Evolutionary conservation across 2,797 vertebrate species (phyloP), one percentile per base, ranked within the genome.

Genomic region (Coracias cyanogaster): DNA sequence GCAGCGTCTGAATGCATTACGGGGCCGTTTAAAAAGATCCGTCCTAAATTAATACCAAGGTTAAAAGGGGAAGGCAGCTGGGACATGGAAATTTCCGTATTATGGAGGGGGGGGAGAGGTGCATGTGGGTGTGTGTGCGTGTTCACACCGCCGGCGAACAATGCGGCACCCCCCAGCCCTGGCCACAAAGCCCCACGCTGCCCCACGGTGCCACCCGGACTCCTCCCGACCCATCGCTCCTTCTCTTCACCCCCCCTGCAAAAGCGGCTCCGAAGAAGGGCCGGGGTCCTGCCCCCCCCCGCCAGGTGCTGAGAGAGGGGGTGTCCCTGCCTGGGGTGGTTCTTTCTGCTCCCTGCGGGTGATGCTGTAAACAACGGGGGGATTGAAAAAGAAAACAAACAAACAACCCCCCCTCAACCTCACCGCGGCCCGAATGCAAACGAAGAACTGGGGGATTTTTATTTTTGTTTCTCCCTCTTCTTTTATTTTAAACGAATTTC

Each of bases 1-100:
- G 93, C 97, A 78, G 93, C 37, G 95, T 52, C 84, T 96, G 93
- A 93, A 95, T 92, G 97, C 82, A 97, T 97, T 87, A 89, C 51
- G 57, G 85, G 61, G 89, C 58, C 91, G 69, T 92, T 85, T 91
- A 90, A 87, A 92, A 93, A 81, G 93, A 91, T 69, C 87, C 43
- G 94, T 86, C 95, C 96, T 61, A 94, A 97, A 97, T 96, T 55
- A 92, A 95, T 85, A 95, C 92, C 95, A 55, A 95, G 92, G 80
- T 91, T 83, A 96, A 96, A 96, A 93, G 84, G 93, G 88, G 62
- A 89, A 81, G 81, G 87, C 78, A 92, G 72, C 89, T 93, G 91
- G 88, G 83, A 93, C 82, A 46, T 94, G 78, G 95, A 94, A 93
- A 93, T 93, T 90, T 94, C 90, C 78, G 83, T 91, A 2, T 83